phyloP scores from a whole-genome alignment of 1,140 invertebrate species.

The Aphelinus atriplicis region DNA sequence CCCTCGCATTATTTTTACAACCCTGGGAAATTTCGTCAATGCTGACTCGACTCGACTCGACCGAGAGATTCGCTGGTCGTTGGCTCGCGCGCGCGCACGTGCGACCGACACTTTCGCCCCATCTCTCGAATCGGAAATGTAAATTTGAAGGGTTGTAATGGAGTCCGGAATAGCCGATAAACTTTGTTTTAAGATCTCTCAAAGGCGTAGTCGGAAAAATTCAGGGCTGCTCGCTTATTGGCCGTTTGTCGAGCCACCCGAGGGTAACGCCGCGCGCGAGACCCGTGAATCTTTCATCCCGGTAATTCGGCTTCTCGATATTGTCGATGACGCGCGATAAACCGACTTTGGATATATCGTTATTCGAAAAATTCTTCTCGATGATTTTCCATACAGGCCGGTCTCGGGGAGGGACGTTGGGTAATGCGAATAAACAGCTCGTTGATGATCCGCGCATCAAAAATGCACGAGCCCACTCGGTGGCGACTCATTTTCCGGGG shows the following conservation, averaged over 20 bases:
- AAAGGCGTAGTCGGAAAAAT: neutral
- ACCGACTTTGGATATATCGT: neutral
- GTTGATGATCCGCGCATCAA: too few relatives aligned
- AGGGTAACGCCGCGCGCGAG: neutral
- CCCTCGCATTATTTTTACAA: conserved; percentile 20
- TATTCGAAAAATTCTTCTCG: too few relatives aligned
- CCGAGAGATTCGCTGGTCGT: too few relatives aligned
- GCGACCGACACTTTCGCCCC: neutral
- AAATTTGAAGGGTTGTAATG: conserved; percentile 15
- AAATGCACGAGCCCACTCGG: too few relatives aligned
- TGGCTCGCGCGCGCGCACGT: too few relatives aligned
- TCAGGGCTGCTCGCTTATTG: conserved; percentile 2
- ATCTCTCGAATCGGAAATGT: conserved; percentile 2
- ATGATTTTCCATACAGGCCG: too few relatives aligned
- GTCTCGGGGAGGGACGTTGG: too few relatives aligned
- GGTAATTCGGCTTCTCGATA: neutral
- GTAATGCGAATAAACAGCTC: too few relatives aligned
- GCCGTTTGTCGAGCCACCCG: neutral
- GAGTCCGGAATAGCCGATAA: conserved; percentile 25
- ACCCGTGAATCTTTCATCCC: neutral
- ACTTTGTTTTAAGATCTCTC: conserved; percentile 20
- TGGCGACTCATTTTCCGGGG: too few relatives aligned
- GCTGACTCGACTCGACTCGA: too few relatives aligned
- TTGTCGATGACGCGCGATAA: neutral
- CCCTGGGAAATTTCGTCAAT: neutral